phyloP scores from a whole-genome alignment of 2,113 vertebrate species.

The Lasiurus borealis region DNA sequence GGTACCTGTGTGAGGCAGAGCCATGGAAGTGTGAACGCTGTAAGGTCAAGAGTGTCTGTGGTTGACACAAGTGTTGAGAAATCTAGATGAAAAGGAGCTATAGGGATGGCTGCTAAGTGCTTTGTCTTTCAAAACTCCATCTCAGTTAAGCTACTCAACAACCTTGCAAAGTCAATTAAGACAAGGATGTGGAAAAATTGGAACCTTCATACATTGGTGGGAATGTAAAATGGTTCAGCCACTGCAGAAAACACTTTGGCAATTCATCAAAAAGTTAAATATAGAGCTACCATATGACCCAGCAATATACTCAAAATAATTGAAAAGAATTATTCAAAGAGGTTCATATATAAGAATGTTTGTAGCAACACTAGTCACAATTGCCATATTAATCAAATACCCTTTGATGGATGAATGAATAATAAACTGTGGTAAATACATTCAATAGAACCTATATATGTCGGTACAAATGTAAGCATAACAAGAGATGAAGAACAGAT shows the following conservation, averaged over 20 bases:
- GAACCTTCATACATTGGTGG: too few relatives aligned
- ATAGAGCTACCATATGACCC: too few relatives aligned
- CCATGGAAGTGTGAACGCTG: background rate
- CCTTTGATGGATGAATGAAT: background rate
- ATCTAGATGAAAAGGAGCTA: background rate
- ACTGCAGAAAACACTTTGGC: too few relatives aligned
- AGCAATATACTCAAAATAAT: too few relatives aligned
- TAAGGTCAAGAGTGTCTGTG: background rate
- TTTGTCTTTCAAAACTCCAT: background rate
- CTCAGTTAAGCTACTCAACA: background rate
- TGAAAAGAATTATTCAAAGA: background rate
- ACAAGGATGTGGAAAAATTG: too few relatives aligned
- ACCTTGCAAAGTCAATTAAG: background rate
- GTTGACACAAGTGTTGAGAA: background rate
- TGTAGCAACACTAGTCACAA: background rate
- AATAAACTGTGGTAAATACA: background rate
- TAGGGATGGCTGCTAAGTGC: background rate
- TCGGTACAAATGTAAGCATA: background rate
- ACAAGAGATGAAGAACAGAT: background rate
- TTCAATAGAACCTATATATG: background rate
- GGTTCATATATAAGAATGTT: background rate
- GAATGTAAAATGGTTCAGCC: too few relatives aligned
- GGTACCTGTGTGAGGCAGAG: background rate
- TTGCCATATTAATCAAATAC: background rate
- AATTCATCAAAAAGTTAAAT: too few relatives aligned